Base-by-base conservation (phyloP, 2,888 invertebrate species). In the Nomada ferruginata region DNA sequence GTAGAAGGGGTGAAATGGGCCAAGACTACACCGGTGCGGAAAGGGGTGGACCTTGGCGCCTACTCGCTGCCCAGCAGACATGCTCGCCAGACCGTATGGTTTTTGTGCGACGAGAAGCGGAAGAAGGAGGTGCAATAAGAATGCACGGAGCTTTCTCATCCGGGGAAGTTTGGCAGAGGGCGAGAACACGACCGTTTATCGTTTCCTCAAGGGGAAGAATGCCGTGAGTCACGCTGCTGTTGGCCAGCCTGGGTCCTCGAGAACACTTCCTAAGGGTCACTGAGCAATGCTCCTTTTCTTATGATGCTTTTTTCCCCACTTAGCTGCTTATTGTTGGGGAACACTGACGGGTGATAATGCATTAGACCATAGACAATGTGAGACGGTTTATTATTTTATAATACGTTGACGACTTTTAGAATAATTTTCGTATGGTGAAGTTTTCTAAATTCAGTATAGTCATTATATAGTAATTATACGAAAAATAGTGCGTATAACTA, bases 1-100 rank as follows among this genome's bases (percentile, higher is more conserved):
- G 36, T 36, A 80, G 75, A 72, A 79, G 80, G 83, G 81, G 84
- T 82, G 82, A 81, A 83, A 79, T 65, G 79, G 85, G 87, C 75
- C 84, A 85, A 89, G 84, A 89, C 85, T 87, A 82, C 23, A 26
- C 2, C 57, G 78, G 73, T 83, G 85, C 78, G 85, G 81, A 82
- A 86, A 86, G 77, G 87, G 85, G 83, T 86, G 87, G 86, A 86
- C 79, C 79, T 82, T 85, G 87, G 86, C 87, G 87, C 87, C 87
- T 87, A 84, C 81, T 82, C 85, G 72, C 87, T 87, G 87, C 84
- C 87, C 86, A 84, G 79, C 86, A 87, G 87, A 85, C 85, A 86
- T 86, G 88, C 86, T 85, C 84, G 88, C 79, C 79, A 82, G 87
- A 87, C 82, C 88, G 88, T 87, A 87, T 85, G 88, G 79, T 88